phyloP scores from a whole-genome alignment of 2,113 vertebrate genomes.

The Leptocoma aspasia region DNA sequence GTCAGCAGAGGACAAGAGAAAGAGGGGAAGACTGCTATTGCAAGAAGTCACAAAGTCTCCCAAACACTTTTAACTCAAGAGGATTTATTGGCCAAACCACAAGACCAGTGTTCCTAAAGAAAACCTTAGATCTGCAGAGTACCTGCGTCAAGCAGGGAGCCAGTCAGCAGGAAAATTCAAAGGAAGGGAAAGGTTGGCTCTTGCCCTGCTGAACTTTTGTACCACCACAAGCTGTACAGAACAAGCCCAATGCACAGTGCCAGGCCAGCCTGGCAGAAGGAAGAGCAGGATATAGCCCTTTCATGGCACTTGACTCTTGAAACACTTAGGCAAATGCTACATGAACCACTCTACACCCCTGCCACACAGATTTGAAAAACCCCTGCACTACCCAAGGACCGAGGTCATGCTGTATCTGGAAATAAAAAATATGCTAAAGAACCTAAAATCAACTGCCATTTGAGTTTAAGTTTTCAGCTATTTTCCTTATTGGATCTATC shows the following conservation, averaged over 20 bases:
- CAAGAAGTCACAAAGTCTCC: not conserved
- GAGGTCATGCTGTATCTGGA: not conserved
- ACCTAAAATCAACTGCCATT: not conserved
- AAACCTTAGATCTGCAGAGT: not conserved
- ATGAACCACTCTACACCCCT: not conserved
- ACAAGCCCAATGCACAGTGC: not conserved
- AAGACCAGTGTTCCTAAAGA: not conserved
- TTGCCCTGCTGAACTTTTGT: not conserved
- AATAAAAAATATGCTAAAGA: not conserved
- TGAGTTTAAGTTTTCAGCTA: not conserved
- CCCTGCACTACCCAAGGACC: not conserved
- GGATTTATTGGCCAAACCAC: not conserved
- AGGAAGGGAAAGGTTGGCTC: not conserved
- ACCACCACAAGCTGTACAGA: not conserved
- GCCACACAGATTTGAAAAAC: not conserved
- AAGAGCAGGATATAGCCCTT: not conserved
- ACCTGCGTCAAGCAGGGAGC: not conserved
- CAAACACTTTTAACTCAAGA: not conserved
- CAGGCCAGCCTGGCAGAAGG: not conserved
- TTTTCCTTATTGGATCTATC: not conserved
- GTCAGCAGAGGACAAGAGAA: not conserved
- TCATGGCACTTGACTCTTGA: not conserved
- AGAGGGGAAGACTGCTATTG: not conserved
- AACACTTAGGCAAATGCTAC: fast-evolving
- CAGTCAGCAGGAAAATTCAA: not conserved